Conservation (phyloP, 2,797 vertebrate species). For the Pelochelys cantorii region DNA sequence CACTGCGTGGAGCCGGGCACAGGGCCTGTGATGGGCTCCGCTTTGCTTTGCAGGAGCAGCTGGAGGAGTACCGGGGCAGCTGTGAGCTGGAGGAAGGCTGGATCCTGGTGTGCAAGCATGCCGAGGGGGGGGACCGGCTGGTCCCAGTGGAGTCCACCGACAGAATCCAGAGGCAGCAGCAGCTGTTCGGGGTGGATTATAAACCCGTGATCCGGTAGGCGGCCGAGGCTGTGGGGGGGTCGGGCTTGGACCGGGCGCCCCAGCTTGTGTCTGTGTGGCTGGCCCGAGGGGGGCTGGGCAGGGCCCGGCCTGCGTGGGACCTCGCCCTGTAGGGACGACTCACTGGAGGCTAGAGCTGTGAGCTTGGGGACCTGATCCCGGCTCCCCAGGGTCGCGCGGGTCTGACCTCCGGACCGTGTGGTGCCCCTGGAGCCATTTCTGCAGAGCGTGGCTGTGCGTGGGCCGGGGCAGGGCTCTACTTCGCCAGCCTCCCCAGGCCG, state of each 20-base stretch:
- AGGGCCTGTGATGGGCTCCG: neutral
- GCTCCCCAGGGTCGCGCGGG: neutral
- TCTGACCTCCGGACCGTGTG: neutral
- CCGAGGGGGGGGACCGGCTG: constrained; percentile 92
- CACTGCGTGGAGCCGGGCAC: no score
- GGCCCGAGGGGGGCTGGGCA: neutral
- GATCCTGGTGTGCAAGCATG: constrained; percentile 94
- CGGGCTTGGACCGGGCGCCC: neutral
- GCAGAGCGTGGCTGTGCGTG: neutral
- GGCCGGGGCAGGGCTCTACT: neutral
- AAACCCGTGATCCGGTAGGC: constrained; percentile 89
- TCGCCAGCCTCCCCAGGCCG: no score
- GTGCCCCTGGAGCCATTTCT: no score
- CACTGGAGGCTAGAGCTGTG: neutral
- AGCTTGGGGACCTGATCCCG: neutral
- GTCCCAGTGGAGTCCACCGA: constrained; percentile 93
- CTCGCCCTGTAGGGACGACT: neutral
- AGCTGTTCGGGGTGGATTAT: constrained; percentile 95
- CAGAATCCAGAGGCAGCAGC: constrained; percentile 90
- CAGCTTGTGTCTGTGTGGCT: neutral
- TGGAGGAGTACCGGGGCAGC: constrained; percentile 89
- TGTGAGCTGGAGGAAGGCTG: constrained; percentile 93
- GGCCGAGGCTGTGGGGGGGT: rapidly evolving
- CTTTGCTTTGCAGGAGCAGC: constrained; percentile 87
- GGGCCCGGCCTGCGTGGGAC: no score